Percentiles rank a stretch among this genome's conserved stretches.
Conservation (phyloP, 2,888 invertebrate genomes). For the Tenodera sinensis region DNA sequence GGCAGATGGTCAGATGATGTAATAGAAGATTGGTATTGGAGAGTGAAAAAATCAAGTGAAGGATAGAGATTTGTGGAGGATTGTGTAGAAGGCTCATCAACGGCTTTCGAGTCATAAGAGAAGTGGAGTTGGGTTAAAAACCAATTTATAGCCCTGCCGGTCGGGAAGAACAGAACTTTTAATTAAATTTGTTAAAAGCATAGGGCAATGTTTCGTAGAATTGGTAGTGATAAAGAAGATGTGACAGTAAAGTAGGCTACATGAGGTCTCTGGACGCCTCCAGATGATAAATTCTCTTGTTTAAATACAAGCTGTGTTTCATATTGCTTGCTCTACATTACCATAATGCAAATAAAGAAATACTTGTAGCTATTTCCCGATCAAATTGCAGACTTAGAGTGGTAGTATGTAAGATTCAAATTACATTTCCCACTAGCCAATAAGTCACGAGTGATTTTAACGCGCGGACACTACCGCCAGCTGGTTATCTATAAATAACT, state of each 20-base stretch:
- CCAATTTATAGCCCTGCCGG: too few species aligned
- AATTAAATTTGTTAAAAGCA: too few species aligned
- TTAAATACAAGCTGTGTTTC: not conserved
- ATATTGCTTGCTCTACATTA: not conserved
- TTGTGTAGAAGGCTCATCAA: too few species aligned
- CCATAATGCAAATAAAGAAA: not conserved
- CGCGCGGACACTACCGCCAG: not conserved
- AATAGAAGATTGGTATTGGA: too few species aligned
- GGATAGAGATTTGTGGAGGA: too few species aligned
- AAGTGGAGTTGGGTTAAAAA: too few species aligned
- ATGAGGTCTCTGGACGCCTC: not conserved
- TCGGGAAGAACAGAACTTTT: too few species aligned
- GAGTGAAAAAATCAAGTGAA: too few species aligned
- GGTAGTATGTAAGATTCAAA: not conserved
- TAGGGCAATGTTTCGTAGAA: too few species aligned
- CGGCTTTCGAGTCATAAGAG: too few species aligned
- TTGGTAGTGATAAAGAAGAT: too few species aligned
- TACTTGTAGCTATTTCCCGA: not conserved
- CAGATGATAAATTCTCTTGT: not conserved
- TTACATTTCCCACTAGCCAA: not conserved
- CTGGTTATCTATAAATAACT: not conserved
- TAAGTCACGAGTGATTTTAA: not conserved
- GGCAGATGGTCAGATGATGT: too few species aligned
- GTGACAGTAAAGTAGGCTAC: not conserved
- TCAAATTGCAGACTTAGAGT: not conserved